Percentiles rank a stretch among this genome's conserved stretches.
Evolutionary conservation across 2,113 vertebrate genomes (phyloP).

Genomic region (Gorsachius goisagi): DNA sequence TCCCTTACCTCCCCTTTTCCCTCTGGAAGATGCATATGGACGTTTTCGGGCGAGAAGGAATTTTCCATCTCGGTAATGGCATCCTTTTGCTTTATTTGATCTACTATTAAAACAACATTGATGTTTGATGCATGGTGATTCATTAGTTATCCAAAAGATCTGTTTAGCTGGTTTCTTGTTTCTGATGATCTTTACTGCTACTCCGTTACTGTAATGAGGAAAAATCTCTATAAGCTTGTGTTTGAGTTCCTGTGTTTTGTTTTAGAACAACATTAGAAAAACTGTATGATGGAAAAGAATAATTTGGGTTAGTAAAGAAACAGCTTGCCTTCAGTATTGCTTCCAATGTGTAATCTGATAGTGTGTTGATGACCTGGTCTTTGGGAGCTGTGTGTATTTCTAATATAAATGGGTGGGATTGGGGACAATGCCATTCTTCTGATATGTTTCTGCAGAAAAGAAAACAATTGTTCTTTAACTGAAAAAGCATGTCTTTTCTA

Average conservation of each 20-base stretch:
- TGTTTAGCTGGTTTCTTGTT: neutral
- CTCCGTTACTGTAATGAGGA: neutral
- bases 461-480: neutral
- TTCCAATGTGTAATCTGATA: rapidly evolving
- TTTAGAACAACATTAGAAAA: neutral
- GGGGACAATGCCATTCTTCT: neutral
- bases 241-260: neutral
- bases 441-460: neutral
- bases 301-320: neutral
- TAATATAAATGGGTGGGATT: neutral
- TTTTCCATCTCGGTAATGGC: neutral
- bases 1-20: neutral
- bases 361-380: neutral
- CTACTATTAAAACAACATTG: neutral
- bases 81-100: slow-evolving; percentile 6
- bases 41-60: neutral
- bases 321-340: neutral
- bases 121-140: neutral
- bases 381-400: neutral
- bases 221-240: neutral
- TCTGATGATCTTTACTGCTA: neutral
- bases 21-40: neutral
- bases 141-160: neutral
- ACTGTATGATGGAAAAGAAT: neutral
- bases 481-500: neutral